These are phyloP conservation scores for Gouania willdenowi DNA, from an alignment of 2,797 vertebrate genomes.

Conservation along the genomic window DNA sequence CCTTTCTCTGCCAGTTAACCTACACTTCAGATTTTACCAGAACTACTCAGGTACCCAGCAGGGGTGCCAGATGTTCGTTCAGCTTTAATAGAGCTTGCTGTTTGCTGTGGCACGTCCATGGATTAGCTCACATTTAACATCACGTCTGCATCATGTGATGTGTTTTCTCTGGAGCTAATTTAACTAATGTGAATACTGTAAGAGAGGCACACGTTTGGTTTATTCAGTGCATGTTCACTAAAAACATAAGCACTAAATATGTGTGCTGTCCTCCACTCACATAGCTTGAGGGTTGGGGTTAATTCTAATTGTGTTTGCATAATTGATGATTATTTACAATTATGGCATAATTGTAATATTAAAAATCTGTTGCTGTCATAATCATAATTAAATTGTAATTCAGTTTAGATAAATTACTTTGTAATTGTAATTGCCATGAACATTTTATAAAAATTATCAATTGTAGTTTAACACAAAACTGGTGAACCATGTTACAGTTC, in stretches of 20 bases:
- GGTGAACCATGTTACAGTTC: too few species aligned
- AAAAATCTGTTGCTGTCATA: too few species aligned
- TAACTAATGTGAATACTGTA: conserved; percentile 14
- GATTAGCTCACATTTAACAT: conserved; percentile 19
- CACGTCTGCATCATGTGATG: conserved; percentile 34
- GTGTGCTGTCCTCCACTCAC: conserved; percentile 6
- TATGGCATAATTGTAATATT: too few species aligned
- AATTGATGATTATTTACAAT: too few species aligned
- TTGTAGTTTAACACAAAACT: too few species aligned
- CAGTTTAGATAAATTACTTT: too few species aligned
- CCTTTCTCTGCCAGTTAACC: conserved; percentile 65
- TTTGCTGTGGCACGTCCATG: neutral
- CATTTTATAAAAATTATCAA: too few species aligned
- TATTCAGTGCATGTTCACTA: neutral
- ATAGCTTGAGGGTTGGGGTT: too few species aligned
- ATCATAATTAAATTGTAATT: too few species aligned
- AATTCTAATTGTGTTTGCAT: too few species aligned
- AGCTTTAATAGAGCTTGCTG: conserved; percentile 6
- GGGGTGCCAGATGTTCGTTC: neutral
- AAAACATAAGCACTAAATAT: neutral
- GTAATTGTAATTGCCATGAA: too few species aligned
- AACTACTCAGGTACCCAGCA: conserved; percentile 59
- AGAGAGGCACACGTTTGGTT: conserved; percentile 1
- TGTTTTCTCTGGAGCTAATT: neutral
- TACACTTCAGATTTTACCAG: conserved; percentile 43